These are phyloP conservation scores for Pithecia hirsuta DNA, from an alignment of 2,797 vertebrate species.

Conservation along the genomic window DNA sequence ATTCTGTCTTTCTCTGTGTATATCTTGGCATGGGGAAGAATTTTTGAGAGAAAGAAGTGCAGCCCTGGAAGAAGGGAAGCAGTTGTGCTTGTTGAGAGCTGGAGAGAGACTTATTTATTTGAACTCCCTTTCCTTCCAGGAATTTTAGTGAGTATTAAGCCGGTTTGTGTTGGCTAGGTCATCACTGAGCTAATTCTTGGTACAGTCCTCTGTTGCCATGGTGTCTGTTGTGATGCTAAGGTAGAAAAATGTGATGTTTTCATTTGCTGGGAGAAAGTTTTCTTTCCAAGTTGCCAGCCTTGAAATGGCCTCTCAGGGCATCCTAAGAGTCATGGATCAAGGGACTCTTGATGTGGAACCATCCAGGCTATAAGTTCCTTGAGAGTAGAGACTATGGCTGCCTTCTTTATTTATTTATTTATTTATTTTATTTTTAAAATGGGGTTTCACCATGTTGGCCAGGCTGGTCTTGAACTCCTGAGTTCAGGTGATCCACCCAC, in stretches of 20 bases:
- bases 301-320: constrained; percentile 1
- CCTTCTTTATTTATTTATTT: background rate
- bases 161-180: constrained; percentile 42
- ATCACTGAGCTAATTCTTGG: constrained; percentile 61
- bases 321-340: background rate
- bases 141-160: constrained; percentile 48
- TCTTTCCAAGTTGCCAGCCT: constrained; percentile 7
- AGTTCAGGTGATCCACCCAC: no score
- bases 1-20: background rate
- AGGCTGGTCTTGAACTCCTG: no score
- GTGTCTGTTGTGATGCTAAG: constrained; percentile 43
- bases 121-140: constrained; percentile 50
- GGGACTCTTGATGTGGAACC: background rate
- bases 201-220: constrained; percentile 46
- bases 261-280: constrained; percentile 41
- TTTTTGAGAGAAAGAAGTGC: constrained; percentile 22
- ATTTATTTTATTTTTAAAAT: no score
- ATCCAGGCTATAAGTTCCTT: background rate
- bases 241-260: constrained; percentile 56
- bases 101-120: constrained; percentile 55
- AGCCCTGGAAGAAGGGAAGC: background rate
- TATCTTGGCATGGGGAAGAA: background rate
- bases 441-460: no score
- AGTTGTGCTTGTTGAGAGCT: constrained; percentile 49
- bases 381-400: constrained; percentile 17